Evolutionary conservation across 2,113 vertebrate genomes (phyloP), one percentile per base, ranked within the genome.

Genomic region (Mohoua ochrocephala): DNA sequence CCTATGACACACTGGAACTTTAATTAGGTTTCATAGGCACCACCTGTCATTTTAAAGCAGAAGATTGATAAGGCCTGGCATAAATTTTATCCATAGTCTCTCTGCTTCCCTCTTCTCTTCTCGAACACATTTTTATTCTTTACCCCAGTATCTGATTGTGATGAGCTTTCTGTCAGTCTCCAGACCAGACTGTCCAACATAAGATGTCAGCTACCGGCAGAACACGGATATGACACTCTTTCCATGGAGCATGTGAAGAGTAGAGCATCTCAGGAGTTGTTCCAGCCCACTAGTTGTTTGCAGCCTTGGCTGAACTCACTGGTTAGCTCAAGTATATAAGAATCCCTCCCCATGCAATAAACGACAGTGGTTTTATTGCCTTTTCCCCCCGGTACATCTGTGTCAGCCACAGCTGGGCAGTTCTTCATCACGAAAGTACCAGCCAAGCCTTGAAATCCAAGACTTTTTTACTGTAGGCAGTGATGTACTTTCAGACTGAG

Each of bases 11-110:
- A 71, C 6, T 45, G 42, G 67, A 95, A 45, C 45, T 92, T 89
- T 39, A 42, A 61, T 28, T n/a, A 65, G 64, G 65, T 95, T 91
- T 90, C 71, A 74, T 26, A 85, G 76, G 59, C 18, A 49, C 33
- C 56, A 41, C 33, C 24, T 86, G 77, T 83, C 68, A 93, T 85
- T 96, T 91, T 87, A 19, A 73, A 84, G 53, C 4, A 67, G 52
- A 86, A 81, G 80, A 79, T 53, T 79, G 71, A 94, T 75, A 73
- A 67, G 16, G 15, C 26, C 47, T 74, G 47, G 10, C 44, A 83
- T 74, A 23, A 77, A 11, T 42, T 85, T 92, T 75, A 63, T 59
- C 30, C 41, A 56, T 4, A 3, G 30, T 74, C 26, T 80, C 52
- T 52, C 33, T 92, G 28, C 33, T 91, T 83, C 50, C 27, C 8